phyloP scores from a whole-genome alignment of 1,140 invertebrate species.

The Phenacoccus solenopsis region DNA sequence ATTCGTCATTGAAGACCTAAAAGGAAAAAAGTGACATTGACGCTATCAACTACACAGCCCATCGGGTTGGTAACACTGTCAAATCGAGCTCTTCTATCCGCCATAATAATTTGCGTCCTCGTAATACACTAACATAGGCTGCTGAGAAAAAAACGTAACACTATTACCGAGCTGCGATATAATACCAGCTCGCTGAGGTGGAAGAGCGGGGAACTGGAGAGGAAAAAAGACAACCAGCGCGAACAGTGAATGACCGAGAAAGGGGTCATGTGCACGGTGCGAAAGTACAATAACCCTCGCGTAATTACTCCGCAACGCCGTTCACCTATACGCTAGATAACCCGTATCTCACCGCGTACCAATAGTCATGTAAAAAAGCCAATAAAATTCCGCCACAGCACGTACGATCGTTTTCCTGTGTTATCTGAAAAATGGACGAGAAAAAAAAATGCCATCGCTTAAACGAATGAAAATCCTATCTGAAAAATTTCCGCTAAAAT shows the following conservation, averaged over 20 bases:
- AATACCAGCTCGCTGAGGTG: neutral
- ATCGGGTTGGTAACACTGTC: too few species aligned
- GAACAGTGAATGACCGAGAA: constrained; percentile 15
- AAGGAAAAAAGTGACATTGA: too few species aligned
- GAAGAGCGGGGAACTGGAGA: neutral
- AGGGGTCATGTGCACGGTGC: constrained; percentile 6
- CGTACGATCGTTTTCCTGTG: too few species aligned
- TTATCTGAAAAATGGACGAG: too few species aligned
- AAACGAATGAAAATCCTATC: too few species aligned
- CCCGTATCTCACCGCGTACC: neutral
- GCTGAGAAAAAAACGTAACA: constrained; percentile 1
- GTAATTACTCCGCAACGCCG: neutral
- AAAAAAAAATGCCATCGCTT: neutral
- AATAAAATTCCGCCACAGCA: too few species aligned
- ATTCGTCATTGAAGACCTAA: too few species aligned
- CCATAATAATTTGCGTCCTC: neutral
- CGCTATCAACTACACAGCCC: too few species aligned
- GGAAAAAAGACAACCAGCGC: neutral
- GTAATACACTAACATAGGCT: neutral
- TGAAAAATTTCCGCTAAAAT: too few species aligned
- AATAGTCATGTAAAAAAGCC: neutral
- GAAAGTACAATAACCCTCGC: constrained; percentile 15
- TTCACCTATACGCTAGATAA: neutral
- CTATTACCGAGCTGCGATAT: neutral
- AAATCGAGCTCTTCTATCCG: too few species aligned